Evolutionary conservation across 2,888 invertebrate species (phyloP), one percentile per base, ranked within the genome.

Genomic region (Eupithecia centaureata): DNA sequence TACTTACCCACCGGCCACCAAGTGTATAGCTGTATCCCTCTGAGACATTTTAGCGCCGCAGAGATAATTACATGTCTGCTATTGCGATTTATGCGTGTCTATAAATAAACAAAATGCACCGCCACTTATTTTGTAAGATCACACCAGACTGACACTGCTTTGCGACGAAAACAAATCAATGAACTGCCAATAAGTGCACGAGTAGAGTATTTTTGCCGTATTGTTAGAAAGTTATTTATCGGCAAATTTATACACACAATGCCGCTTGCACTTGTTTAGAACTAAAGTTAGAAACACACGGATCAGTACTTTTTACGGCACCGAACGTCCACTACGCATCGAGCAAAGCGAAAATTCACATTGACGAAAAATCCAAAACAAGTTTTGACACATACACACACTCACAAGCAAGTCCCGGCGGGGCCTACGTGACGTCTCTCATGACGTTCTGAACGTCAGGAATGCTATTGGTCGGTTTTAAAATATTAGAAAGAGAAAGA

Each of bases 1-100:
- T 66, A 95, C 97, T 95, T 94, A 98, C 98, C 98, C 98, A 95
- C 98, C 98, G 89, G 98, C 98, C 82, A 98, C 94, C 84, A 98
- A 95, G 94, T 98, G 98, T 93, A 98, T 98, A 80, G 98, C 95
- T 79, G 97, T 97, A 94, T 98, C 98, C 91, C 95, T 95, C 90
- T 96, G 96, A 94, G 95, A 95, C 96, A 96, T 96, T 87, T 86
- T 91, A 89, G 82, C 85, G 86, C 84, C 87, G 84, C 87, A 84
- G 47, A 18, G 47, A 89, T 89, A 69, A 63, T 92, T 91, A 94
- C 93, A 94, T 94, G 88, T 89, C 91, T 91, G 89, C 87, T 90
- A 88, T 86, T 87, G 85, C 88, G 86, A 85, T 87, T n/a, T n/a
- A n/a, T n/a, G n/a, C n/a, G n/a, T 22, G 86, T 91, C 93, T 93